phyloP scores from a whole-genome alignment of 2,888 invertebrate species.

The Ochlodes sylvanus region DNA sequence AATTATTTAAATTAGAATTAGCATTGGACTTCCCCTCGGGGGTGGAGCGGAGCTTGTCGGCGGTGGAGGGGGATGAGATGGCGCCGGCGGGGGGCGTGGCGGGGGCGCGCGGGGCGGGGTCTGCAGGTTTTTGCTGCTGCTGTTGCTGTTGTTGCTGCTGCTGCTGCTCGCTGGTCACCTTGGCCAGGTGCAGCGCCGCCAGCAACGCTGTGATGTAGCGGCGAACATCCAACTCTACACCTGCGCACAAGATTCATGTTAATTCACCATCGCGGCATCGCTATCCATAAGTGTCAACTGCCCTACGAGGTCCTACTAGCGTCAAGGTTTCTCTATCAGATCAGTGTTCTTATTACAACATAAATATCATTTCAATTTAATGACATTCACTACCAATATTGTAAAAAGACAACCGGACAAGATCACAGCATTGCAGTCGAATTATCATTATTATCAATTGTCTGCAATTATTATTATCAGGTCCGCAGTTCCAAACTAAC shows the following conservation, averaged over 20 bases:
- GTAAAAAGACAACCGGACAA: too few species aligned
- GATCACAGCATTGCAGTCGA: too few species aligned
- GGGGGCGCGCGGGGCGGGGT: conserved; percentile 50
- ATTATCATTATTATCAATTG: too few species aligned
- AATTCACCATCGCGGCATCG: too few species aligned
- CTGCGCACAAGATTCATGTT: conserved; percentile 48
- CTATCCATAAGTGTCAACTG: too few species aligned
- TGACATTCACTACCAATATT: too few species aligned
- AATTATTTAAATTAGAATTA: conserved; percentile 47
- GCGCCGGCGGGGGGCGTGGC: conserved; percentile 54
- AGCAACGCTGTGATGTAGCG: conserved; percentile 74
- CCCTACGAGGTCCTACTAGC: too few species aligned
- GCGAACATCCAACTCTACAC: conserved; percentile 73
- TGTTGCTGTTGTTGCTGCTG: conserved; percentile 44
- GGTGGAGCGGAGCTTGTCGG: conserved; percentile 65
- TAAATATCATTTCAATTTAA: too few species aligned
- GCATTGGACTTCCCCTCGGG: conserved; percentile 70
- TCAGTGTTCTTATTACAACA: too few species aligned
- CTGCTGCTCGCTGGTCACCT: conserved; percentile 69
- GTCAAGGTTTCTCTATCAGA: too few species aligned
- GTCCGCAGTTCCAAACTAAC: too few species aligned
- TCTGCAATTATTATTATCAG: too few species aligned
- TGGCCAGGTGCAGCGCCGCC: conserved; percentile 75
- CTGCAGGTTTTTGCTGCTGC: conserved; percentile 43
- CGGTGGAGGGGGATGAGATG: conserved; percentile 45